Base-by-base conservation (phyloP, 1,140 invertebrate species). In the Sitodiplosis mosellana region DNA sequence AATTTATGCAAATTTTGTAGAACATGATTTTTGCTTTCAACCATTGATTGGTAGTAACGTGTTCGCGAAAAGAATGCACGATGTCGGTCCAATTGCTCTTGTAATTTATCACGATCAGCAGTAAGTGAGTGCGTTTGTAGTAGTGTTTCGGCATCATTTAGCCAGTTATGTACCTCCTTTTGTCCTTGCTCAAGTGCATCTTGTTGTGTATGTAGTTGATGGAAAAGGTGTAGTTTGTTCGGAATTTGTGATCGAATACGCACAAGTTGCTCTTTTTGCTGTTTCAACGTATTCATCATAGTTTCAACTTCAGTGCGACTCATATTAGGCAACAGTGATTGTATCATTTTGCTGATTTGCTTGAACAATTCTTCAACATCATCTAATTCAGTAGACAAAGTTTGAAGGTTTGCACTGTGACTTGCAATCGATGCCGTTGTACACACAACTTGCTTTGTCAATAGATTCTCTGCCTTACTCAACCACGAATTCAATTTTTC, bases 11-110 rank as follows among this genome's bases (percentile, higher is more conserved):
- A 83, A 56, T 79, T 90, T 51, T 80, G 77, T 63, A 90, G 81
- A n/a, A 93, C 80, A 68, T 93, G 92, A 62, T 91, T 93, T 65
- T 92, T 92, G 56, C 85, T 92, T 54, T 93, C 88, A 37, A 94
- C 59, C 81, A 92, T 90, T 0, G 88, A 90, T 59, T 84, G 85
- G 63, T 93, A 92, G 61, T 92, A 92, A 0, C 88, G 74, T 0
- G 79, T 85, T 49, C 87, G 75, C 0, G 85, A 81, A 61, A 93
- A 91, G 68, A 90, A 91, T 15, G 76, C 72, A 61, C 90, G 89
- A 56, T 94, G 84, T 53, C 74, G 77, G 45, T 89, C 83, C 19
- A 92, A 70, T 47, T 83, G 77, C 17, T 75, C 69, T 52, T 84
- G 75, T 17, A 85, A 73, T 2, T 72, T 64, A 53, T 90, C 82